phyloP scores from a whole-genome alignment of 2,113 vertebrate species.

The Carollia perspicillata region DNA sequence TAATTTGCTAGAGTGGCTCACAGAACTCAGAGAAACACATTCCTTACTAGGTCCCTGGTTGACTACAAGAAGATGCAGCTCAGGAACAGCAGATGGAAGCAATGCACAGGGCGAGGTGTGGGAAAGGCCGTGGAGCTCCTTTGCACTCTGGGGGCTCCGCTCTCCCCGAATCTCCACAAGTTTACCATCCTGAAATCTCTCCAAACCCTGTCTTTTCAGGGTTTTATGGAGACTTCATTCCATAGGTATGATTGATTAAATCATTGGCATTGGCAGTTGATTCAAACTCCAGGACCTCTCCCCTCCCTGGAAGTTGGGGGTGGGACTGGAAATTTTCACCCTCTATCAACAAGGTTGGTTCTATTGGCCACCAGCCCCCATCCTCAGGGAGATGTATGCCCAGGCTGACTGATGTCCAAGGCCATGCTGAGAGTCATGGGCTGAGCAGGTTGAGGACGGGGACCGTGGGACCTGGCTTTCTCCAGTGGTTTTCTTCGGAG shows the following conservation, averaged over 20 bases:
- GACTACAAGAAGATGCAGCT: neutral
- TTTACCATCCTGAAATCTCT: neutral
- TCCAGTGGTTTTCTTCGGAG: neutral
- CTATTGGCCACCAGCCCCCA: neutral
- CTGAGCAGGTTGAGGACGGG: neutral
- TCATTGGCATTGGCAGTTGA: neutral
- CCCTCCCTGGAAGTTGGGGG: neutral
- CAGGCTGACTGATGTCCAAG: neutral
- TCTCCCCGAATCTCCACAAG: neutral
- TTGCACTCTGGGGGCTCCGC: neutral
- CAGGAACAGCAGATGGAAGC: neutral
- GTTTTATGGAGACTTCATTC: neutral
- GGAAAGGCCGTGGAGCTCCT: neutral
- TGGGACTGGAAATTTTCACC: neutral
- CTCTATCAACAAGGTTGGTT: neutral
- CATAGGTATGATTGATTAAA: neutral
- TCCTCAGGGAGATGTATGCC: neutral
- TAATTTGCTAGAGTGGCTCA: neutral
- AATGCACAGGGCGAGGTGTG: neutral
- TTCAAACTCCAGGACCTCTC: neutral
- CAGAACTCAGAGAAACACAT: neutral
- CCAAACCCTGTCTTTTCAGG: neutral
- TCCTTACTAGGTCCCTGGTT: neutral
- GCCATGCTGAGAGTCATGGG: neutral
- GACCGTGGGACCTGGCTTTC: neutral